Evolutionary conservation across 1,140 invertebrate genomes (phyloP), one percentile per base, ranked within the genome.

Genomic region (Bombus confusus): DNA sequence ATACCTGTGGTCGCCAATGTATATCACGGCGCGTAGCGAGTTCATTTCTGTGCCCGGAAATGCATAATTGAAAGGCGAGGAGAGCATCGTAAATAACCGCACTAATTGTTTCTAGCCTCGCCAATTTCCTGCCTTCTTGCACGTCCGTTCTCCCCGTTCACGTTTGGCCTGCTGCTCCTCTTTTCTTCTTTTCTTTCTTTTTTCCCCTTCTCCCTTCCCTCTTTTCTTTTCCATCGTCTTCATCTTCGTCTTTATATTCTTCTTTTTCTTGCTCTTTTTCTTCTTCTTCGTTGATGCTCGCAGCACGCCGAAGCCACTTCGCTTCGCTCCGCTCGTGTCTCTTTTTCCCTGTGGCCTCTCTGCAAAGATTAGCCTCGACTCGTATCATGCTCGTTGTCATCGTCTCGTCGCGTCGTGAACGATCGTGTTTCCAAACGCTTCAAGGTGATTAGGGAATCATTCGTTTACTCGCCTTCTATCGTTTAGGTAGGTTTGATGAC

Each of bases 71-170:
- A 93, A 93, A 92, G 90, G 88, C 91, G 90, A 93, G 88, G 73
- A 86, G 89, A 89, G 87, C 80, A 86, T 91, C 90, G 90, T 93
- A 92, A 92, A 93, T 93, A 92, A 92, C 87, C 69, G 86, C 88
- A 87, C 89, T 93, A 93, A 92, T 93, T 93, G 93, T 93, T 93
- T 92, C 91, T 93, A 93, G 92, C 90, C 88, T 91, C 76, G 87
- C 89, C 90, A 92, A 92, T 93, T 93, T 92, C 92, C 92, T 91
- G 91, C 87, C 91, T 81, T 80, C 81, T 77, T 31, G 57, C 76
- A 37, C 59, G 41, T 75, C 39, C 75, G 59, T 39, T 34, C 66
- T 25, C 59, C 18, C 66, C 73, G 41, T 57, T 71, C 64, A 39
- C 37, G 62, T 66, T 75, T 77, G 64, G n/a, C 74, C 78, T 71